phyloP scores from a whole-genome alignment of 2,888 invertebrate species.

The Agapostemon virescens region DNA sequence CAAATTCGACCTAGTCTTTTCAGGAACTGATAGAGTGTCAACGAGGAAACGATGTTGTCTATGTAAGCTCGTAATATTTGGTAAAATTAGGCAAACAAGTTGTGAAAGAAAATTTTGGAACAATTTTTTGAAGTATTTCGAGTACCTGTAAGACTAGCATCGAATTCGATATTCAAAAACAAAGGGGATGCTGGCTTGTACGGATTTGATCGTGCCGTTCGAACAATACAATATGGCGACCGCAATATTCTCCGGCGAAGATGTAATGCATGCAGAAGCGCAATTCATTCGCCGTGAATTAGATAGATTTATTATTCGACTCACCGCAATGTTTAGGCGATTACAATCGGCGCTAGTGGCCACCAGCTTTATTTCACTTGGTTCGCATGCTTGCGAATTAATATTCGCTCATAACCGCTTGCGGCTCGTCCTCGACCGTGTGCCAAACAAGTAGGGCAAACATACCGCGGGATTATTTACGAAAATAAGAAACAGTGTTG shows the following conservation, averaged over 20 bases:
- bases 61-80: too few relatives aligned
- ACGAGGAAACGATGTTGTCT: too few relatives aligned
- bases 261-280: background rate
- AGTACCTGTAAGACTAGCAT: background rate
- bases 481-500: background rate
- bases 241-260: background rate
- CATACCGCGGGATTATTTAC: conserved; percentile 10
- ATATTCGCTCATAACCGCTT: conserved; percentile 31
- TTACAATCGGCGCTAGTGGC: conserved; percentile 32
- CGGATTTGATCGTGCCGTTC: background rate
- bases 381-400: conserved; percentile 22
- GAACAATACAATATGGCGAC: background rate
- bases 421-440: background rate
- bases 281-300: conserved; percentile 1
- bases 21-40: background rate
- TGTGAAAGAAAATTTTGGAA: background rate
- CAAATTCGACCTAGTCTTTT: too few relatives aligned
- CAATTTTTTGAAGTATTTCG: background rate
- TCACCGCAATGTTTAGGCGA: conserved; percentile 45
- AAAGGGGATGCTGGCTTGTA: background rate
- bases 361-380: conserved; percentile 27
- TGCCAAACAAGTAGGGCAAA: conserved; percentile 7
- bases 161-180: background rate
- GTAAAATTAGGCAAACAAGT: too few relatives aligned
- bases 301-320: conserved; percentile 35